Base-by-base conservation (phyloP, 2,113 vertebrate species). In the Scortum barcoo region DNA sequence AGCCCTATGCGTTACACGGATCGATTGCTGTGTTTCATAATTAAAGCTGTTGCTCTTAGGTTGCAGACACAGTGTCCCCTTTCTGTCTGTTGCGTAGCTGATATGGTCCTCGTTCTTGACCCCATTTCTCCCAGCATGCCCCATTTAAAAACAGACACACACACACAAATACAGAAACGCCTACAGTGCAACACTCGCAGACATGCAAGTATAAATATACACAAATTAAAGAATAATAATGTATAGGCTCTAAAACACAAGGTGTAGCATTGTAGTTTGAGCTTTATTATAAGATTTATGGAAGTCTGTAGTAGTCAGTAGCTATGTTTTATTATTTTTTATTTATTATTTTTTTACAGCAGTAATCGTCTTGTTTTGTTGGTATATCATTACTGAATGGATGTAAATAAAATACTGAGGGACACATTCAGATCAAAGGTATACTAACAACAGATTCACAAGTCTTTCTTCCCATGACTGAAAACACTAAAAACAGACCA, bases 11-110 rank as follows among this genome's bases (percentile, higher is more conserved):
- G 4, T 86, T 82, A 60, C 87, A 58, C 71, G 51, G 79, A 88
- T 88, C 68, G 16, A 50, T 80, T 91, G 75, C 83, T 12, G 58
- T 53, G 82, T 93, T 94, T 91, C 85, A 93, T 93, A 91, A 94
- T 91, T 86, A 73, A 93, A 83, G 78, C 70, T 36, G 77, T 5
- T 24, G 78, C 66, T 86, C 80, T 92, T 61, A 9, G 73, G 83
- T 93, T 94, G 72, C 88, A 86, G 53, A 86, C 50, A 26, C 61
- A n/a, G 42, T 85, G 61, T 90, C 61, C 65, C 42, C 42, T 68
- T 85, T 73, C 84, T 80, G 78, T 62, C 72, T 79, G 40, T 26
- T 67, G 20, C 12, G 1, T 51, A 57, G 56, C 62, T 61, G 44
- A 19, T 54, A 62, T 30, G 46, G 51, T 61, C 66, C 33, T 16